A percentile compares a stretch with the other conserved stretches of the same genome.
Conservation (phyloP, 2,888 invertebrate species). For the Panzeria rudis region DNA sequence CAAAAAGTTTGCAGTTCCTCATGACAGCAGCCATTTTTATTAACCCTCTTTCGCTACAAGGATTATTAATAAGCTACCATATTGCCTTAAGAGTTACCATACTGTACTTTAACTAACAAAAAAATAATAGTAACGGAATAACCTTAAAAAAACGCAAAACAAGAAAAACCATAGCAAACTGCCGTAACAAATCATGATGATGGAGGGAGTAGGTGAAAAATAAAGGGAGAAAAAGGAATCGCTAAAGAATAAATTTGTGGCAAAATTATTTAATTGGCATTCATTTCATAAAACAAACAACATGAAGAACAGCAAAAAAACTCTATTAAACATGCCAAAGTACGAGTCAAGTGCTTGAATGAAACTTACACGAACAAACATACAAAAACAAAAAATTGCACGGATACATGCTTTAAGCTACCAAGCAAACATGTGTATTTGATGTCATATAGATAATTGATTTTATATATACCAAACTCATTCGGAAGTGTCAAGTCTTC, state of each 20-base stretch:
- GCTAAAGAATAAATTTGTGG: neutral
- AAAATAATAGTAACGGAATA: neutral
- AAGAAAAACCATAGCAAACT: neutral
- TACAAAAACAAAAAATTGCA: neutral
- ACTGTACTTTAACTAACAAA: neutral
- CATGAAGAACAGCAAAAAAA: neutral
- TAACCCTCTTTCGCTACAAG: neutral
- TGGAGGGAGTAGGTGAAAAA: neutral
- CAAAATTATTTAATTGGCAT: slow-evolving; percentile 47
- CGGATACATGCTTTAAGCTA: neutral
- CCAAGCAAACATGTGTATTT: neutral
- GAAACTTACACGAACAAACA: slow-evolving; percentile 1
- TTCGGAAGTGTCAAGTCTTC: too few species aligned
- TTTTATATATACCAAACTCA: too few species aligned
- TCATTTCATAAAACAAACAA: slow-evolving; percentile 27
- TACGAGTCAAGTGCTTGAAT: slow-evolving; percentile 14
- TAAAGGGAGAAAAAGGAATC: neutral
- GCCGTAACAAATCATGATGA: neutral
- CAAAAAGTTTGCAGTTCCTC: too few species aligned
- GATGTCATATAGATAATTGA: neutral
- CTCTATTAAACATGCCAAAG: neutral
- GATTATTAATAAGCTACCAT: neutral
- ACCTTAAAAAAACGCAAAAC: neutral
- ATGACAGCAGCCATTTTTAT: neutral
- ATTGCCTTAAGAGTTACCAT: neutral